Base-by-base conservation (phyloP, 2,888 invertebrate genomes). In the Drosophila antonietae region DNA sequence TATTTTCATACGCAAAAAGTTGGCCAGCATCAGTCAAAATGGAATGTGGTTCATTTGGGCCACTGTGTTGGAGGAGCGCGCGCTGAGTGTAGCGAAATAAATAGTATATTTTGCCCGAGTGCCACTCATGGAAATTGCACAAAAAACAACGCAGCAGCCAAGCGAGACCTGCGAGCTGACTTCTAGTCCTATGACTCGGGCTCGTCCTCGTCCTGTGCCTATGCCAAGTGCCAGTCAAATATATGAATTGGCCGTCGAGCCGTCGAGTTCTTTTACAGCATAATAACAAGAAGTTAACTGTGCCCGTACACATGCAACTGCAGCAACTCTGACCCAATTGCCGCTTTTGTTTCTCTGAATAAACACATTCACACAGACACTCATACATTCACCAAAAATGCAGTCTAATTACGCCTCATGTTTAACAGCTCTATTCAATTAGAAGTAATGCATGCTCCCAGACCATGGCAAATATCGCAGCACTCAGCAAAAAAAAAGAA, bases 61-160 rank as follows among this genome's bases (percentile, higher is more conserved):
- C 73, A 69, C 65, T 58, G 51, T 10, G 15, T 41, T 51, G 49
- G 56, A 35, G 51, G 55, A 46, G 57, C 53, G 58, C 67, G 58
- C 67, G 60, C 67, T 47, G 68, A 64, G 73, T 70, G 84, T 85
- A 81, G 83, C 83, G 84, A 86, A 86, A 86, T 87, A 86, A 86
- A 86, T 86, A 83, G 83, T 86, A 85, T 83, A 86, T 85, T 86
- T 87, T 84, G 75, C 80, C 80, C 80, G 77, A 88, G 87, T 87
- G 84, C 83, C 87, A 88, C 87, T 88, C 88, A 85, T 88, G 85
- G 71, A 84, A 88, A 88, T 88, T 87, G 87, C 88, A 86, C 77
- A 80, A 57, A 68, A 71, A 64, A 55, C 68, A 60, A 52, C 68
- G 46, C 23, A 46, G 23, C 56, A 51, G 58, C 57, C 28, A 62